These are phyloP conservation scores for Zalophus californianus DNA, from an alignment of 2,797 vertebrate species.

Conservation along the genomic window DNA sequence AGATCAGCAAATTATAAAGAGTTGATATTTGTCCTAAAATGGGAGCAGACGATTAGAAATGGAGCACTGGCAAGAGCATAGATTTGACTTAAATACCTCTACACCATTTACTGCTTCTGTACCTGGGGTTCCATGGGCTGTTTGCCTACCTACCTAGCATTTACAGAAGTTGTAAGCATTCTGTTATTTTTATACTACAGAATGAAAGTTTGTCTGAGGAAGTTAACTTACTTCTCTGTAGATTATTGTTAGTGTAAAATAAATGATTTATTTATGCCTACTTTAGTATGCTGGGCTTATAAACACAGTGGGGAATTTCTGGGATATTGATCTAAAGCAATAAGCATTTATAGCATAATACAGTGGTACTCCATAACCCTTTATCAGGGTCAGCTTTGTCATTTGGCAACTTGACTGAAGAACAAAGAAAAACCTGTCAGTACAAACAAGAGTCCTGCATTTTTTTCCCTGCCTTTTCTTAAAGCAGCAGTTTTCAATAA, in stretches of 20 bases:
- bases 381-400: slow-evolving; percentile 81
- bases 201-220: slow-evolving; percentile 79
- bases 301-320: slow-evolving; percentile 82
- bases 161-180: slow-evolving; percentile 58
- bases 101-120: neutral
- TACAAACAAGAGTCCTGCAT: slow-evolving; percentile 40
- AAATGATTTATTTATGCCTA: slow-evolving; percentile 80
- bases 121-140: slow-evolving; percentile 22
- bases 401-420: slow-evolving; percentile 74
- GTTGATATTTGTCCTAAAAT: slow-evolving; percentile 57
- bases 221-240: slow-evolving; percentile 81
- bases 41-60: slow-evolving; percentile 48
- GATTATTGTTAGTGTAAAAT: slow-evolving; percentile 81
- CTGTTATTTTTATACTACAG: slow-evolving; percentile 78
- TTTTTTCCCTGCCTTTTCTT: slow-evolving; percentile 42
- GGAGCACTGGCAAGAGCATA: slow-evolving; percentile 17
- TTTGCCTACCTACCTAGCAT: slow-evolving; percentile 48
- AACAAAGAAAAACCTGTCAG: slow-evolving; percentile 61
- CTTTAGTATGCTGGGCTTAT: slow-evolving; percentile 78
- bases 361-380: slow-evolving; percentile 79
- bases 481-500: slow-evolving; percentile 35
- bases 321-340: slow-evolving; percentile 83
- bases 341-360: slow-evolving; percentile 82
- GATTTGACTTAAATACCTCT: slow-evolving; percentile 46
- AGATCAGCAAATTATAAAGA: slow-evolving; percentile 68